Evolutionary conservation across 2,113 vertebrate species (phyloP).

Genomic region (Menura novaehollandiae): DNA sequence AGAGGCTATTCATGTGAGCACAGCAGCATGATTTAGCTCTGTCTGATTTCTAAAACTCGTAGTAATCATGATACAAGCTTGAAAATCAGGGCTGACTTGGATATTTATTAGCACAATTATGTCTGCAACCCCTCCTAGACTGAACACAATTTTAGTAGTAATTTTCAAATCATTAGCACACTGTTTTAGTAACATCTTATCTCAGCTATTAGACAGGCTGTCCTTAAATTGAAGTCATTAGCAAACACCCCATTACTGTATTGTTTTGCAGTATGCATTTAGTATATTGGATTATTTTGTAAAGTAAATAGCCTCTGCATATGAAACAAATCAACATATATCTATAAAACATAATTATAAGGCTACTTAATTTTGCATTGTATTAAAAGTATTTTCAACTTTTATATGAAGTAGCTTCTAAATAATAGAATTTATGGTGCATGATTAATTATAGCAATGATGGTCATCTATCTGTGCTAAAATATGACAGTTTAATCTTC

Average conservation of each 20-base stretch:
- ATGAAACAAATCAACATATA: slow-evolving; percentile 29
- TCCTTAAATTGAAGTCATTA: slow-evolving; percentile 50
- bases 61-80: background rate
- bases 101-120: slow-evolving; percentile 44
- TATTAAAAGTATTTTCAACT: slow-evolving; percentile 22
- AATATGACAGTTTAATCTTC: slow-evolving; percentile 61
- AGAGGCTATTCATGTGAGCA: background rate
- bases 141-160: slow-evolving; percentile 23
- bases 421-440: slow-evolving; percentile 49
- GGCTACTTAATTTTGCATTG: slow-evolving; percentile 11
- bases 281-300: slow-evolving; percentile 17
- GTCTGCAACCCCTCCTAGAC: background rate
- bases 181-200: slow-evolving; percentile 29
- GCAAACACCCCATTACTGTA: slow-evolving; percentile 6
- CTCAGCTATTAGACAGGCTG: slow-evolving; percentile 33
- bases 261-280: slow-evolving; percentile 33
- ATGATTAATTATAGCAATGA: slow-evolving; percentile 52
- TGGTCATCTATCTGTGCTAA: slow-evolving; percentile 34
- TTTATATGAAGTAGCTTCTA: slow-evolving; percentile 17
- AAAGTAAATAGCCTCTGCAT: slow-evolving; percentile 25
- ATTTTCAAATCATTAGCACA: slow-evolving; percentile 53
- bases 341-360: slow-evolving; percentile 26
- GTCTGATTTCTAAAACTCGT: background rate
- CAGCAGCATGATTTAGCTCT: background rate
- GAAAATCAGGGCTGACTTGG: slow-evolving; percentile 11